phyloP scores from a whole-genome alignment of 2,888 invertebrate species.

The Diarsia mendica region DNA sequence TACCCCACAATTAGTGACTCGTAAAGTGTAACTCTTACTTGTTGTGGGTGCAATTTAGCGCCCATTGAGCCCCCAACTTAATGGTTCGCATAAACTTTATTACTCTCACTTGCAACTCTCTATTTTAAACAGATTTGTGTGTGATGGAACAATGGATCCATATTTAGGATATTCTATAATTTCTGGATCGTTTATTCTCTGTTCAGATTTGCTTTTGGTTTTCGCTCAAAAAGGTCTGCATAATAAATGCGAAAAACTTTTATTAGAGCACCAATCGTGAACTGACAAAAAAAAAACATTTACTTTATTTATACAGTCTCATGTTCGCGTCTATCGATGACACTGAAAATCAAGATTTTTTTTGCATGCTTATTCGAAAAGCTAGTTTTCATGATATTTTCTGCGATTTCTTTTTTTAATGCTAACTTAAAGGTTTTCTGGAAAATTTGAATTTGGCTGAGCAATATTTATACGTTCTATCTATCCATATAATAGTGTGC shows the following conservation, averaged over 20 bases:
- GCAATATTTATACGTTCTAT: neutral
- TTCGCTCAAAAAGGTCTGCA: neutral
- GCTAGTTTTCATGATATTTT: neutral
- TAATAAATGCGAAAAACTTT: neutral
- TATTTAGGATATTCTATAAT: neutral
- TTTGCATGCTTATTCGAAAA: neutral
- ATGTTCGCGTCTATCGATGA: neutral
- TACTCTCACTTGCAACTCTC: slow-evolving; percentile 42
- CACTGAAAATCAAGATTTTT: neutral
- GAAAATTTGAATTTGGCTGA: neutral
- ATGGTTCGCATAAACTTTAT: slow-evolving; percentile 22
- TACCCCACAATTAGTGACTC: slow-evolving; percentile 41
- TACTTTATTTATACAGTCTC: neutral
- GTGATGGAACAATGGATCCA: slow-evolving; percentile 12
- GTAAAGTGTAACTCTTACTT: slow-evolving; percentile 41
- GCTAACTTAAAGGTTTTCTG: neutral
- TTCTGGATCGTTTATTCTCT: neutral
- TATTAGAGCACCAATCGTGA: neutral
- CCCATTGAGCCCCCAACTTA: slow-evolving; percentile 30
- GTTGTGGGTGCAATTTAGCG: slow-evolving; percentile 36
- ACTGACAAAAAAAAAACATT: neutral
- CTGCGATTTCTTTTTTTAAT: neutral
- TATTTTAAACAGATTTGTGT: slow-evolving; percentile 24
- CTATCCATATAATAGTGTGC: neutral
- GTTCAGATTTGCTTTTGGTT: neutral